Conservation (phyloP, 1,140 invertebrate species). For the Drosophila yakuba region DNA sequence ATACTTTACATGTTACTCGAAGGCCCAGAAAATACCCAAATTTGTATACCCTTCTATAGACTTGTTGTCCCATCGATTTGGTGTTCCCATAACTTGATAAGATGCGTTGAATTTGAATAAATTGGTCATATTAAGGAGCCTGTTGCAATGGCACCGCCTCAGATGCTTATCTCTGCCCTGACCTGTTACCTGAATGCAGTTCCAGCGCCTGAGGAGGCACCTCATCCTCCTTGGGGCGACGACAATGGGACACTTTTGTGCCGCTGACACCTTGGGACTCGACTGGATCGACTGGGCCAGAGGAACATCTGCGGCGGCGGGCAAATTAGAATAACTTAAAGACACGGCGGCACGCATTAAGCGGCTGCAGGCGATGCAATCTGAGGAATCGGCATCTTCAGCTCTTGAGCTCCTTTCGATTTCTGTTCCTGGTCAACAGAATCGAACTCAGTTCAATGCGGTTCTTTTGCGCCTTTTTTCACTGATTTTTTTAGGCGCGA, state of each 20-base stretch:
- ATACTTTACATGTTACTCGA: too few species aligned
- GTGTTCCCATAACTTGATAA: not conserved
- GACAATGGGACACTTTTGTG: conserved; percentile 54
- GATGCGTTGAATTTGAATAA: conserved; percentile 22
- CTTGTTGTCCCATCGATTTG: not conserved
- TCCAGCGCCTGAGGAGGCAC: not conserved
- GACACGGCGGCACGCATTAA: conserved; percentile 78
- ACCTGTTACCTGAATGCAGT: conserved; percentile 28
- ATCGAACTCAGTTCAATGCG: not conserved
- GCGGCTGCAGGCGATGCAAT: conserved; percentile 33
- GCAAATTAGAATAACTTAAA: conserved; percentile 81
- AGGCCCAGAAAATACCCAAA: not conserved
- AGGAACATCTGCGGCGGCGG: conserved; percentile 21
- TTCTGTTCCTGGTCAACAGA: conserved; percentile 17
- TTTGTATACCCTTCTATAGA: not conserved
- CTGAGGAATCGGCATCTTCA: conserved; percentile 5
- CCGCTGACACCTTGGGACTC: conserved; percentile 58
- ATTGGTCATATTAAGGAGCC: conserved; percentile 11
- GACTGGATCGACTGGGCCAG: too few species aligned
- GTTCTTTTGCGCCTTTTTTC: not conserved
- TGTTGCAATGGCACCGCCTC: conserved; percentile 8
- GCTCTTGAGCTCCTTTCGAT: conserved; percentile 20
- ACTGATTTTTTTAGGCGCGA: conserved; percentile 13
- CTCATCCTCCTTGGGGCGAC: conserved; percentile 11
- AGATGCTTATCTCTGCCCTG: conserved; percentile 40